These are phyloP conservation scores for Liasis olivaceus DNA, from an alignment of 2,797 vertebrate genomes.

Conservation along the genomic window DNA sequence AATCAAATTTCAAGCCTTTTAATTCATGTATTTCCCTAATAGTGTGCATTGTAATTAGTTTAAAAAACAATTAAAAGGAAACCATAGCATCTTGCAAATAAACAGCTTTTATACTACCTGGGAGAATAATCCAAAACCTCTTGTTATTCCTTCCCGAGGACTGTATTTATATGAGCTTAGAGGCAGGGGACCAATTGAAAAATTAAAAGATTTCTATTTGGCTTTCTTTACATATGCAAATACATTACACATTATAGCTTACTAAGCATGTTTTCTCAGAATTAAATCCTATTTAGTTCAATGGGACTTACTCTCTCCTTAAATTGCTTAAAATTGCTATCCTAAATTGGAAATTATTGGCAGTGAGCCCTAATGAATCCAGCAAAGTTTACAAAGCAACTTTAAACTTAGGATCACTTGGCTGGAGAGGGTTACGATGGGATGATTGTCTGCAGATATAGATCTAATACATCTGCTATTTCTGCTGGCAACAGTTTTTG, in stretches of 20 bases:
- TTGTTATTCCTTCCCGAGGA: neutral
- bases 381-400: neutral
- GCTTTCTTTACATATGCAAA: neutral
- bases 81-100: neutral
- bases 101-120: neutral
- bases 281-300: neutral
- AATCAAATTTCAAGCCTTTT: slow-evolving; percentile 23
- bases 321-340: neutral
- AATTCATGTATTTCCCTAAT: slow-evolving; percentile 10
- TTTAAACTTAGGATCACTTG: neutral
- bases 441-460: neutral
- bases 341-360: neutral
- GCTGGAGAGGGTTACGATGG: neutral
- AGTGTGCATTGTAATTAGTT: slow-evolving; percentile 1
- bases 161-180: neutral
- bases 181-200: neutral
- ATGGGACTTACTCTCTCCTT: neutral
- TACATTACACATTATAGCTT: neutral
- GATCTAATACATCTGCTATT: neutral
- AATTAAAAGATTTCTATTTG: neutral
- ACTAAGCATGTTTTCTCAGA: neutral
- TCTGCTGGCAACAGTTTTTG: neutral
- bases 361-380: neutral
- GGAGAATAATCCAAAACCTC: slow-evolving; percentile 9
- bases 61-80: slow-evolving; percentile 4